Evolutionary conservation across 1,140 invertebrate genomes (phyloP).

Genomic region (Pollicipes pollicipes): DNA sequence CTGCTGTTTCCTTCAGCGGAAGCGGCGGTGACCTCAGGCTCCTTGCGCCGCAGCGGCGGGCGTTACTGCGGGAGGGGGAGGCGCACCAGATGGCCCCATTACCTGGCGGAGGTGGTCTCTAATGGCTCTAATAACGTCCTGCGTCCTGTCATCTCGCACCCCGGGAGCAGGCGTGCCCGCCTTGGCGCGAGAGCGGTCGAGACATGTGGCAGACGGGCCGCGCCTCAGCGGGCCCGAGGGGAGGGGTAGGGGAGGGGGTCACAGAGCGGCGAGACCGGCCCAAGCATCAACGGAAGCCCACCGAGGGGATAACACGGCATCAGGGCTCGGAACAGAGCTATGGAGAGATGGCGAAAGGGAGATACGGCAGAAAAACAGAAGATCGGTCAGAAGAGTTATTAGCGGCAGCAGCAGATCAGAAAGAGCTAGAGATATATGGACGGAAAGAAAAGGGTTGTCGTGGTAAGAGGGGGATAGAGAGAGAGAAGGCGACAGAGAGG

Average conservation of each 20-base stretch:
- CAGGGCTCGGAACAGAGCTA: not conserved
- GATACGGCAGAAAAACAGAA: no score
- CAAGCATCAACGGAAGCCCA: no score
- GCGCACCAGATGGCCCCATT: not conserved
- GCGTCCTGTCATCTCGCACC: not conserved
- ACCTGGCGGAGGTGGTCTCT: not conserved
- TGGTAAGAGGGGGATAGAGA: no score
- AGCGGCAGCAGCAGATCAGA: no score
- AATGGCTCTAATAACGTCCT: constrained; percentile 5
- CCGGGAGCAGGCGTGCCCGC: not conserved
- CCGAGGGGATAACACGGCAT: constrained; percentile 3
- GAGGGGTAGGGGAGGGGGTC: constrained; percentile 8
- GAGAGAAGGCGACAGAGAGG: no score
- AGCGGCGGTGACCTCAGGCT: not conserved
- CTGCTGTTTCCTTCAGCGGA: no score
- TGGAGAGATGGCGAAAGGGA: not conserved
- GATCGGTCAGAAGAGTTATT: no score
- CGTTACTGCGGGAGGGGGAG: no score
- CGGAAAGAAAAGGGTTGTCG: no score
- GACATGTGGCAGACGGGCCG: constrained; percentile 6
- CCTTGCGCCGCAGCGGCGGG: not conserved
- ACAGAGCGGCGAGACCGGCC: not conserved
- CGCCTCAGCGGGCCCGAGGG: no score
- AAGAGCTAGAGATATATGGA: no score
- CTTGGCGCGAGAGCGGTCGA: no score